phyloP scores from a whole-genome alignment of 2,113 vertebrate species.

The Xiphophorus hellerii region DNA sequence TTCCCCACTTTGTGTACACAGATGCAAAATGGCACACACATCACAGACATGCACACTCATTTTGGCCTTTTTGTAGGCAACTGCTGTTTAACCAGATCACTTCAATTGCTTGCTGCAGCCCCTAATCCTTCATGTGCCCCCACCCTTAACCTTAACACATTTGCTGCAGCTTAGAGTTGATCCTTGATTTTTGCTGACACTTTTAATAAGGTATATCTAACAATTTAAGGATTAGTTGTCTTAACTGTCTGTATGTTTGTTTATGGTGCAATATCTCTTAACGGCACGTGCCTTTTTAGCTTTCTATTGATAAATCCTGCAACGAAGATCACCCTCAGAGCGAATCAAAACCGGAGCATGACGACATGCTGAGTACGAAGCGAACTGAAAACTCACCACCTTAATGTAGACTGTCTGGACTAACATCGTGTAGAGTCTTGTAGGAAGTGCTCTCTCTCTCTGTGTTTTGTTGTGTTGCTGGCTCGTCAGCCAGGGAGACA shows the following conservation, averaged over 20 bases:
- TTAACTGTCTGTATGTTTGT: slow-evolving; percentile 78
- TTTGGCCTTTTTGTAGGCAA: slow-evolving; percentile 50
- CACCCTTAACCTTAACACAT: slow-evolving; percentile 55
- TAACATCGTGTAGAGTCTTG: slow-evolving; percentile 72
- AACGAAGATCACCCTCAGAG: slow-evolving; percentile 63
- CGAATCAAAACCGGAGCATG: slow-evolving; percentile 75
- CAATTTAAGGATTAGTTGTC: slow-evolving; percentile 73
- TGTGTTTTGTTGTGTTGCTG: slow-evolving; percentile 68
- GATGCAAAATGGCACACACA: slow-evolving; percentile 29
- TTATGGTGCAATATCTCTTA: slow-evolving; percentile 81
- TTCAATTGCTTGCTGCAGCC: slow-evolving; percentile 65
- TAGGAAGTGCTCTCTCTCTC: slow-evolving; percentile 59
- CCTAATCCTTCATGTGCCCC: slow-evolving; percentile 58
- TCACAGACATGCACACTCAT: slow-evolving; percentile 20
- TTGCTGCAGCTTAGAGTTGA: slow-evolving; percentile 72
- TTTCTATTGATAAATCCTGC: slow-evolving; percentile 77
- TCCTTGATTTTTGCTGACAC: slow-evolving; percentile 63
- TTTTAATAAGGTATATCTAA: slow-evolving; percentile 66
- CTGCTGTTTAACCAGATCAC: slow-evolving; percentile 50
- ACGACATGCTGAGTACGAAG: slow-evolving; percentile 62
- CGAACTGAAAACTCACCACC: slow-evolving; percentile 68
- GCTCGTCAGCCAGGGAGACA: slow-evolving; percentile 62
- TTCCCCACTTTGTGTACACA: slow-evolving; percentile 55
- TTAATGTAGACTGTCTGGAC: slow-evolving; percentile 73
- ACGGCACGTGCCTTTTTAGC: slow-evolving; percentile 84